A percentile compares a stretch with the other conserved stretches of the same genome.
Evolutionary conservation across 2,888 invertebrate species (phyloP).

Genomic region (Hypomecis punctinalis): DNA sequence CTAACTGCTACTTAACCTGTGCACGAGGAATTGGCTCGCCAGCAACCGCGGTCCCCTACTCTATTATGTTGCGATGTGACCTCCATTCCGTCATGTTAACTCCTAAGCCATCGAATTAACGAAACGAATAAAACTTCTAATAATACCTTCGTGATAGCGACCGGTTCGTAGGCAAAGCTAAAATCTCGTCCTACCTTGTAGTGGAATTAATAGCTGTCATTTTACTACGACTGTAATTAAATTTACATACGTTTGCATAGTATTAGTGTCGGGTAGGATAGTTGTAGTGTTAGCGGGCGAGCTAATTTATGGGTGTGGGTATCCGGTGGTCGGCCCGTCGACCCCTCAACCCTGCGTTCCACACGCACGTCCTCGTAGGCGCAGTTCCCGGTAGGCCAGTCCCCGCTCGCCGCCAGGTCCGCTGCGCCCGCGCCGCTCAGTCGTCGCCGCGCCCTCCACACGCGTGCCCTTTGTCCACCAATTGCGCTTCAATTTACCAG

Average conservation of each 20-base stretch:
- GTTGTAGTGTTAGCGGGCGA: conserved; percentile 29
- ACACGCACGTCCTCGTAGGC: not conserved
- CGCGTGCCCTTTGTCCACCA: conserved; percentile 61
- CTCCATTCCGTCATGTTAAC: conserved; percentile 47
- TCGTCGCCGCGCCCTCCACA: conserved; percentile 19
- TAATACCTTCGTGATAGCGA: conserved; percentile 41
- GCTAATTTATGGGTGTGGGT: conserved; percentile 52
- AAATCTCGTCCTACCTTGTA: conserved; percentile 28
- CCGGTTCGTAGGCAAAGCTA: conserved; percentile 30
- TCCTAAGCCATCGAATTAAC: conserved; percentile 38
- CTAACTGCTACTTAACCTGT: conserved; percentile 20
- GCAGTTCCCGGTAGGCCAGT: no score
- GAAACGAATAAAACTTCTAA: conserved; percentile 32
- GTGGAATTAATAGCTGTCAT: conserved; percentile 26
- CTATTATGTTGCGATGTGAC: conserved; percentile 43
- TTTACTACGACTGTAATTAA: conserved; percentile 30
- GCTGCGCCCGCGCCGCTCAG: conserved; percentile 11
- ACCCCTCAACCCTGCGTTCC: conserved; percentile 36
- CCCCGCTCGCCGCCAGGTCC: not conserved
- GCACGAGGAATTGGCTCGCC: conserved; percentile 52
- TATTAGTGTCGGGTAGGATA: conserved; percentile 25
- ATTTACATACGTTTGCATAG: conserved; percentile 29
- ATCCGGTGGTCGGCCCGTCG: conserved; percentile 47
- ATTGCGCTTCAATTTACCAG: conserved; percentile 66
- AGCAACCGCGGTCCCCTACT: conserved; percentile 42